phyloP scores from a whole-genome alignment of 2,797 vertebrate species.

The Hyperoplus immaculatus region DNA sequence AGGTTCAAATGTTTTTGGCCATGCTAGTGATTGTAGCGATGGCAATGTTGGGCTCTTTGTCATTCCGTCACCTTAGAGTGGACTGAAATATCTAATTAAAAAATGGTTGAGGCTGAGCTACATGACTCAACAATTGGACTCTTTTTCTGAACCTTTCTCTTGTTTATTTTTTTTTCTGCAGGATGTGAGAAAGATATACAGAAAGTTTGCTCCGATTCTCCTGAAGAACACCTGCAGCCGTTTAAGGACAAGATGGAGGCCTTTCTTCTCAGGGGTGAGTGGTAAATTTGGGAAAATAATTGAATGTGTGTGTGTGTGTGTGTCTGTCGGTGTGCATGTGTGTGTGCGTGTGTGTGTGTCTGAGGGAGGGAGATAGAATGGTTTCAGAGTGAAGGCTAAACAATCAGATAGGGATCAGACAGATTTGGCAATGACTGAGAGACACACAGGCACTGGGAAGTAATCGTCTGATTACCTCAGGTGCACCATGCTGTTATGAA shows the following conservation, averaged over 20 bases:
- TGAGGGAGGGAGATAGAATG: slow-evolving; percentile 68
- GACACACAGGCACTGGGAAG: slow-evolving; percentile 48
- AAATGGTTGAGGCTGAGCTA: too few relatives aligned
- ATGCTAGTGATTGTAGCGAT: neutral
- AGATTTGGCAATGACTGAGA: slow-evolving; percentile 73
- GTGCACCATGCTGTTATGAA: neutral
- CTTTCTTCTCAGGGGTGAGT: slow-evolving; percentile 91
- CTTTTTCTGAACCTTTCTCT: neutral
- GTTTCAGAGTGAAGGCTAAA: slow-evolving; percentile 78
- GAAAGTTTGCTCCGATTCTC: slow-evolving; percentile 89
- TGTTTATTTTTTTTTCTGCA: slow-evolving; percentile 71
- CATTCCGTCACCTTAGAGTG: neutral
- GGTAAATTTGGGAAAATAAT: too few relatives aligned
- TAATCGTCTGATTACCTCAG: neutral
- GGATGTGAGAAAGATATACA: slow-evolving; percentile 91
- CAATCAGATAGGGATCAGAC: slow-evolving; percentile 83
- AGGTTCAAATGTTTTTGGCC: neutral
- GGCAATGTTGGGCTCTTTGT: neutral
- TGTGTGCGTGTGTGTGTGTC: slow-evolving; percentile 48
- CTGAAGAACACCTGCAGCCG: slow-evolving; percentile 91
- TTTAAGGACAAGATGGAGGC: slow-evolving; percentile 94
- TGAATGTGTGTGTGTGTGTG: slow-evolving; percentile 23
- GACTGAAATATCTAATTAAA: too few relatives aligned
- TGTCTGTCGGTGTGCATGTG: slow-evolving; percentile 18
- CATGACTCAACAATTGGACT: too few relatives aligned